Evolutionary conservation across 2,888 invertebrate species (phyloP).

Genomic region (Tetragonula carbonaria): DNA sequence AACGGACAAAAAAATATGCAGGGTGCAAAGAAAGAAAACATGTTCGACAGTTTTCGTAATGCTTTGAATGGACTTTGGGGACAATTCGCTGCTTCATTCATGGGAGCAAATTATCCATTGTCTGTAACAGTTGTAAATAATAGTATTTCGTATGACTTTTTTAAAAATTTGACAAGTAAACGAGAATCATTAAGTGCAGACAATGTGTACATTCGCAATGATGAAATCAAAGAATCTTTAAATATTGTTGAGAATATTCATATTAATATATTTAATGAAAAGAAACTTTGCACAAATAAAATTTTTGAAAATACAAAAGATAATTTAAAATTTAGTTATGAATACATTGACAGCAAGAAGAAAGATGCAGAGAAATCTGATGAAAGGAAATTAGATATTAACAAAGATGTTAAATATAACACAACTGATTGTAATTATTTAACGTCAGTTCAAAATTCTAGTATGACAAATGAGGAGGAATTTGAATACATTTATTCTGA

Average conservation of each 20-base stretch:
- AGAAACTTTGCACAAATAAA: conserved; percentile 3
- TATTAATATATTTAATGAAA: conserved; percentile 23
- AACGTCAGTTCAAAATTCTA: background rate
- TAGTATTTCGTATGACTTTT: conserved; percentile 72
- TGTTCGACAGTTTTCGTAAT: conserved; percentile 69
- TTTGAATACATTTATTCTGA: conserved; percentile 20
- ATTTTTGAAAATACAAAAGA: conserved; percentile 23
- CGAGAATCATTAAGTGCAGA: conserved; percentile 46
- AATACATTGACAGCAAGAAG: background rate
- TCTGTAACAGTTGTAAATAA: conserved; percentile 77
- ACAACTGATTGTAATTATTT: conserved; percentile 1
- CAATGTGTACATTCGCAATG: conserved; percentile 24
- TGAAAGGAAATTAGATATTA: background rate
- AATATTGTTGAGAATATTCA: conserved; percentile 54
- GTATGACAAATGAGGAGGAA: background rate
- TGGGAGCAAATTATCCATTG: conserved; percentile 69
- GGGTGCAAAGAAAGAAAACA: conserved; percentile 66
- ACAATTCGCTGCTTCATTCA: conserved; percentile 66
- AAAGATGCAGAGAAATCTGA: conserved; percentile 3
- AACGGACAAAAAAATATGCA: conserved; percentile 39
- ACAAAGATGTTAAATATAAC: background rate
- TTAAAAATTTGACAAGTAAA: conserved; percentile 68
- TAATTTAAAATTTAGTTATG: conserved; percentile 16
- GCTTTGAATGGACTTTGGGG: conserved; percentile 67
- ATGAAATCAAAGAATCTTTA: conserved; percentile 32